These are phyloP conservation scores for Scartelaos histophorus DNA, from an alignment of 2,113 vertebrate genomes.

Conservation along the genomic window DNA sequence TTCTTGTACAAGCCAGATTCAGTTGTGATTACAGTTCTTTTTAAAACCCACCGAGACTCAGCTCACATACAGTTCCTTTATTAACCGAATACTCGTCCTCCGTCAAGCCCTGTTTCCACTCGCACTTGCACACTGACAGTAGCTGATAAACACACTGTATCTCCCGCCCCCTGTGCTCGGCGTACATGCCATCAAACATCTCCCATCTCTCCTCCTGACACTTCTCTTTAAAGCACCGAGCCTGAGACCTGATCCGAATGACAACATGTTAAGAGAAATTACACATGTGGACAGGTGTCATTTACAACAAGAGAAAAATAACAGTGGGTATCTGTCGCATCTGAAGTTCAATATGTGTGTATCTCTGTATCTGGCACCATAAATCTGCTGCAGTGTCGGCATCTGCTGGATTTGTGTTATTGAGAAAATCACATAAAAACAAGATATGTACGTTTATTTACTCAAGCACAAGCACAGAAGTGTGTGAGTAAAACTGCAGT, in stretches of 20 bases:
- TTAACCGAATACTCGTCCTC: not conserved
- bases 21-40: too few species aligned
- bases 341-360: not conserved
- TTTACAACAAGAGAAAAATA: slow-evolving; percentile 29
- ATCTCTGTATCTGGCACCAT: slow-evolving; percentile 3
- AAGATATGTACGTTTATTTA: not conserved
- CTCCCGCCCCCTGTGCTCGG: slow-evolving; percentile 16
- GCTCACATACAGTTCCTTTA: not conserved
- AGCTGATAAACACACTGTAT: not conserved
- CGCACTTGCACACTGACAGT: not conserved
- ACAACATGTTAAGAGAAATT: slow-evolving; percentile 51
- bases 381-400: not conserved
- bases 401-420: not conserved
- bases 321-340: slow-evolving; percentile 5
- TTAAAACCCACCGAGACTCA: too few species aligned
- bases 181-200: slow-evolving; percentile 20
- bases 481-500: too few species aligned
- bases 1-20: too few species aligned
- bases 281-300: slow-evolving; percentile 32
- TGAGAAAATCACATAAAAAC: not conserved
- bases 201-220: slow-evolving; percentile 23
- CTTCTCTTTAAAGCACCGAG: slow-evolving; percentile 31
- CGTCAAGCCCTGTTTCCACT: not conserved
- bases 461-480: too few species aligned
- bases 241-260: slow-evolving; percentile 41